Evolutionary conservation across 2,888 invertebrate genomes (phyloP).

Genomic region (Drosophila mimica): DNA sequence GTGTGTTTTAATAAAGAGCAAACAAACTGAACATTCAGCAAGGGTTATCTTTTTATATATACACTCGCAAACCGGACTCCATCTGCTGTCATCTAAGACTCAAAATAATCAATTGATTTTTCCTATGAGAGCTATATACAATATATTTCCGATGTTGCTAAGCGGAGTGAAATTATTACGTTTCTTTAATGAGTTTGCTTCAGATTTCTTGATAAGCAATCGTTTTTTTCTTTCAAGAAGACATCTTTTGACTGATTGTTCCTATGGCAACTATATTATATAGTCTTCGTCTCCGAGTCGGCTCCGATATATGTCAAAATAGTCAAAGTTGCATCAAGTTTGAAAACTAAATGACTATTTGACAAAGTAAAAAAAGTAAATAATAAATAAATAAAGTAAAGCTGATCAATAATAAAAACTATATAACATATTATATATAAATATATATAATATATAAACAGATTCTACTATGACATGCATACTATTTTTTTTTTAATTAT

Average conservation of each 20-base stretch:
- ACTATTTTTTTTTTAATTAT: too few species aligned
- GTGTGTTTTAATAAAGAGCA: conserved; percentile 27
- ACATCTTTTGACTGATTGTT: neutral
- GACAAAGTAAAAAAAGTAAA: too few species aligned
- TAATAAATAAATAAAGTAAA: too few species aligned
- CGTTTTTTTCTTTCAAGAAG: neutral
- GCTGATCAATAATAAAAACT: neutral
- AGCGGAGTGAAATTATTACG: neutral
- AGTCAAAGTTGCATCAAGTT: neutral
- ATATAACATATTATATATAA: neutral
- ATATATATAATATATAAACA: neutral
- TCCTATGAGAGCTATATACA: neutral
- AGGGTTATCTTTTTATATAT: neutral
- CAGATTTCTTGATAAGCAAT: neutral
- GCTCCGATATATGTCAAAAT: neutral
- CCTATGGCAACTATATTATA: neutral
- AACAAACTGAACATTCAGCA: neutral
- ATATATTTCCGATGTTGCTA: neutral
- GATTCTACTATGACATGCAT: neutral
- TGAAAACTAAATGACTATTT: too few species aligned
- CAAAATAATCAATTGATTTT: neutral
- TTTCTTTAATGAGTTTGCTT: neutral
- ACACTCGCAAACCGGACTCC: neutral
- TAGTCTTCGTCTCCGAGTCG: neutral
- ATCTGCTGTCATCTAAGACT: neutral